A percentile compares a stretch with the other conserved stretches of the same genome.
phyloP scores from a whole-genome alignment of 2,113 vertebrate species.

The Lonchura striata region DNA sequence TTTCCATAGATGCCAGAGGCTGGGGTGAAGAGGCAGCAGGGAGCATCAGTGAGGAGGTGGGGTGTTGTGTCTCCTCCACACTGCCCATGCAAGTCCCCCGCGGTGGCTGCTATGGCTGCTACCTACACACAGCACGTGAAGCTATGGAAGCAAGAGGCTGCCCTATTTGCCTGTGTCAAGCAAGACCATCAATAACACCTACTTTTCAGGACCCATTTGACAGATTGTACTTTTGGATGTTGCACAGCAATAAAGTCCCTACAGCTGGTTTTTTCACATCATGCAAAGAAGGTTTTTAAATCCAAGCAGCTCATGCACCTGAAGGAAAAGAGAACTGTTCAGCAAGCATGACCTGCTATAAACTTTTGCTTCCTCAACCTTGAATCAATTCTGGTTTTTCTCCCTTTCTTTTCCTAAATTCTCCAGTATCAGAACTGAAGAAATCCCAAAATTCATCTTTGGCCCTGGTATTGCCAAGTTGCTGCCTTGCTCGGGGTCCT shows the following conservation, averaged over 20 bases:
- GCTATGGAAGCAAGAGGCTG: neutral
- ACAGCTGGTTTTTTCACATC: neutral
- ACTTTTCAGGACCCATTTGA: neutral
- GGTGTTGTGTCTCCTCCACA: fast-evolving
- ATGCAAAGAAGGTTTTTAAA: neutral
- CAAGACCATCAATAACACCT: neutral
- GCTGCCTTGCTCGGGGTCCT: neutral
- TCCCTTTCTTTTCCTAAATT: neutral
- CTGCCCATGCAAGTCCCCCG: neutral
- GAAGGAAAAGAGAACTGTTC: neutral
- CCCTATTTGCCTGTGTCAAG: neutral
- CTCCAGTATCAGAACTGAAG: neutral
- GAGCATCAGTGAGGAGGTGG: neutral
- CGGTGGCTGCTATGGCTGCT: neutral
- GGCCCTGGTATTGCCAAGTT: neutral
- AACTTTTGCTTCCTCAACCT: neutral
- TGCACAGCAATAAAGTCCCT: neutral
- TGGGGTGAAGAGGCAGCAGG: neutral
- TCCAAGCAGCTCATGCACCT: neutral
- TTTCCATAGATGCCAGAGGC: neutral
- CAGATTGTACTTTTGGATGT: neutral
- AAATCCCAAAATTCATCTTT: neutral
- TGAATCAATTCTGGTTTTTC: neutral
- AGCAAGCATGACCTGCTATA: neutral
- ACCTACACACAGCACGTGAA: fast-evolving